Evolutionary conservation across 1,140 invertebrate species (phyloP).

Genomic region (Penaeus vannamei): DNA sequence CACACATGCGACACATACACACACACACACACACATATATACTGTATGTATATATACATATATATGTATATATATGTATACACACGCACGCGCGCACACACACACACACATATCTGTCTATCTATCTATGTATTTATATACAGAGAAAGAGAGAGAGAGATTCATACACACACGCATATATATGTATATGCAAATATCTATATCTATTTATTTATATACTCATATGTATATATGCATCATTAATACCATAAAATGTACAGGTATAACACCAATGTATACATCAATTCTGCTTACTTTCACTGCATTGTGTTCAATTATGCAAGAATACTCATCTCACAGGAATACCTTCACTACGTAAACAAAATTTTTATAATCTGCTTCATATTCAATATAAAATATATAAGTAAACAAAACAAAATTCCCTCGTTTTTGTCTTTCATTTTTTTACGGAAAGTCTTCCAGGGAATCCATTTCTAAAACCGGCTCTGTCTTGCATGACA

Average conservation of each 20-base stretch:
- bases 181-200: too few relatives aligned
- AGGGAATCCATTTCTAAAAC: too few relatives aligned
- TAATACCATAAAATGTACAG: too few relatives aligned
- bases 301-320: too few relatives aligned
- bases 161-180: background rate
- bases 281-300: background rate
- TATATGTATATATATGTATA: conserved; percentile 27
- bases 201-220: background rate
- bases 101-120: background rate
- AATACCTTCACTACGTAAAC: too few relatives aligned
- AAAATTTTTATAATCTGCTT: too few relatives aligned
- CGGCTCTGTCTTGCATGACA: too few relatives aligned
- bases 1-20: background rate
- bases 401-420: too few relatives aligned
- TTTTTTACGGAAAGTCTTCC: too few relatives aligned
- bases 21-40: conserved; percentile 4
- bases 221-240: background rate
- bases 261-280: background rate
- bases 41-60: conserved; percentile 19
- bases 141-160: background rate
- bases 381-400: too few relatives aligned
- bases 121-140: conserved; percentile 3
- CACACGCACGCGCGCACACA: background rate
- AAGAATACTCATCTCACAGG: too few relatives aligned
- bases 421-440: too few relatives aligned